phyloP scores from a whole-genome alignment of 2,888 invertebrate species.

The Acleris laterana region DNA sequence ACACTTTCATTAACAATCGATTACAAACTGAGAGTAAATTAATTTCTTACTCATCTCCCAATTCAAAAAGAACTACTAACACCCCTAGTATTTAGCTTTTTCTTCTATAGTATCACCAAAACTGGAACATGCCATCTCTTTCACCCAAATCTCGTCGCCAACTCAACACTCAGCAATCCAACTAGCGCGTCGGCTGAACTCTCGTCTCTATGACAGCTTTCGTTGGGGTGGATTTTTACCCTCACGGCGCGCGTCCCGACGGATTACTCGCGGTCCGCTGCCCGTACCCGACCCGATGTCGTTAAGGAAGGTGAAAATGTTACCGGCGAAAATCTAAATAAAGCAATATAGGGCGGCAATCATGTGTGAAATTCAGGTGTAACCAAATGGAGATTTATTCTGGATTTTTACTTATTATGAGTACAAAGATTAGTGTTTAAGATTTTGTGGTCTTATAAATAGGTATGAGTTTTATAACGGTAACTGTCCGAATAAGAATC shows the following conservation, averaged over 20 bases:
- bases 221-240: constrained; percentile 48
- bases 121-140: background rate
- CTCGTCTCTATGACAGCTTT: constrained; percentile 38
- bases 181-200: background rate
- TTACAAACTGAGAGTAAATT: too few species aligned
- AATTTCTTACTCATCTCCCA: too few species aligned
- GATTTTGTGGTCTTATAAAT: too few species aligned
- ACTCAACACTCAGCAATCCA: constrained; percentile 4
- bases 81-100: too few species aligned
- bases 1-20: too few species aligned
- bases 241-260: constrained; percentile 65
- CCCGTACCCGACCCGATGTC: constrained; percentile 51
- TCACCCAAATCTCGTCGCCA: background rate
- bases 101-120: too few species aligned
- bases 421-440: background rate
- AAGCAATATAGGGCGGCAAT: constrained; percentile 52
- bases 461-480: too few species aligned
- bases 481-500: too few species aligned
- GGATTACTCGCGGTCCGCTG: constrained; percentile 70
- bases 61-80: too few species aligned
- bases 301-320: constrained; percentile 32
- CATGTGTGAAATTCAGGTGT: constrained; percentile 65
- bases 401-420: background rate
- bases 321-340: constrained; percentile 44
- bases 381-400: constrained; percentile 30